Evolutionary conservation across 2,797 vertebrate genomes (phyloP).

Genomic region (Phrynocephalus forsythii): DNA sequence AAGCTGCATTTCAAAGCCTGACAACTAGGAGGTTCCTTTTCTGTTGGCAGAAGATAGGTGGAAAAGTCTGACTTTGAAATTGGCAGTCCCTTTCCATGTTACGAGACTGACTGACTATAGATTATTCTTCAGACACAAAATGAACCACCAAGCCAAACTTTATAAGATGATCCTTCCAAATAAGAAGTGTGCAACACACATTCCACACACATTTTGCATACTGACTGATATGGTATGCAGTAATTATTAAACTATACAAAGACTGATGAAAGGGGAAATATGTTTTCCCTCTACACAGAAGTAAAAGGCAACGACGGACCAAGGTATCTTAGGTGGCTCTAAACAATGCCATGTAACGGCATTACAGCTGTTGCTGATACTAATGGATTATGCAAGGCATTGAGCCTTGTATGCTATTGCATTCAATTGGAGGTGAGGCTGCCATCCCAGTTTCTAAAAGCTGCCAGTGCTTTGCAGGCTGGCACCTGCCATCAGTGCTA

Average conservation of each 20-base stretch:
- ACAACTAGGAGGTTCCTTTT: constrained; percentile 49
- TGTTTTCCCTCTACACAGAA: not conserved
- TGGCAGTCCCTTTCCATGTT: constrained; percentile 44
- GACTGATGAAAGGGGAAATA: constrained; percentile 7
- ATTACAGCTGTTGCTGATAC: not conserved
- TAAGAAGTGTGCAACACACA: constrained; percentile 47
- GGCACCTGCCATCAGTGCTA: fast-evolving
- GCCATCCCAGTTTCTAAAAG: fast-evolving
- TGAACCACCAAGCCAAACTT: constrained; percentile 35
- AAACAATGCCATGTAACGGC: fast-evolving
- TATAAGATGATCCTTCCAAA: constrained; percentile 37
- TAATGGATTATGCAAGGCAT: not conserved
- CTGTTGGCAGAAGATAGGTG: constrained; percentile 48
- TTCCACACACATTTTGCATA: not conserved
- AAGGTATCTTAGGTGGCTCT: not conserved
- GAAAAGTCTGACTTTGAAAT: constrained; percentile 31
- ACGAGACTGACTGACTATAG: constrained; percentile 58
- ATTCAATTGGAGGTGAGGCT: fast-evolving
- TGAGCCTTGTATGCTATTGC: not conserved
- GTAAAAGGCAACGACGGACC: not conserved
- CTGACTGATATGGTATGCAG: constrained; percentile 16
- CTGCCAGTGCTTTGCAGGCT: not conserved
- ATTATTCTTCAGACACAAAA: constrained; percentile 54
- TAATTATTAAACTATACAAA: constrained; percentile 37
- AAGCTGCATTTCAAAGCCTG: constrained; percentile 57